Evolutionary conservation across 2,797 vertebrate genomes (phyloP).

Genomic region (Petrocephalus sullivani): DNA sequence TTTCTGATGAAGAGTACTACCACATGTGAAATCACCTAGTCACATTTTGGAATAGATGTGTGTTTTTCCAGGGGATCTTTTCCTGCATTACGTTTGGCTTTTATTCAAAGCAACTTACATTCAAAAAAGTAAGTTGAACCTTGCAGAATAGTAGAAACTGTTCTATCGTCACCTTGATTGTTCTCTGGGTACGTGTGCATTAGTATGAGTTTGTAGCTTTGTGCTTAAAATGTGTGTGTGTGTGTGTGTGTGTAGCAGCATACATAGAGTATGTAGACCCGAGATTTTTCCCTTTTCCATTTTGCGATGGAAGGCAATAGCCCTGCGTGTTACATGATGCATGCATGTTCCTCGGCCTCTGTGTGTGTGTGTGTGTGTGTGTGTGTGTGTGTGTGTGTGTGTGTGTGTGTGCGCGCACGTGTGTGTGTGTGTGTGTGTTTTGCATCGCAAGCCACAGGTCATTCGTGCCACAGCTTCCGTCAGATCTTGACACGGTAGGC

Average conservation of each 20-base stretch:
- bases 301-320: not conserved
- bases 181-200: not conserved
- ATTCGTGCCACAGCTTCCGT: not conserved
- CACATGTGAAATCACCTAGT: not conserved
- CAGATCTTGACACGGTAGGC: slow-evolving; percentile 98
- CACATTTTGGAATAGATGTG: not conserved
- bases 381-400: not conserved
- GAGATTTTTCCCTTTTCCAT: not conserved
- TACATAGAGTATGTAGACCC: not conserved
- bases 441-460: not conserved
- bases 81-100: not conserved
- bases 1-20: not conserved
- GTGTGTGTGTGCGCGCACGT: too few relatives aligned
- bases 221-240: not conserved
- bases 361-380: not conserved
- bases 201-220: not conserved
- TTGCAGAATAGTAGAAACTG: slow-evolving; percentile 4
- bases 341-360: not conserved
- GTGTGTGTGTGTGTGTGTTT: not conserved
- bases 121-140: not conserved
- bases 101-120: not conserved
- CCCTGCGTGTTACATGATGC: not conserved
- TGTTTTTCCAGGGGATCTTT: not conserved
- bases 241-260: not conserved
- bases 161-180: not conserved